Evolutionary conservation across 2,113 vertebrate genomes (phyloP).

Genomic region (Elanoides forficatus): DNA sequence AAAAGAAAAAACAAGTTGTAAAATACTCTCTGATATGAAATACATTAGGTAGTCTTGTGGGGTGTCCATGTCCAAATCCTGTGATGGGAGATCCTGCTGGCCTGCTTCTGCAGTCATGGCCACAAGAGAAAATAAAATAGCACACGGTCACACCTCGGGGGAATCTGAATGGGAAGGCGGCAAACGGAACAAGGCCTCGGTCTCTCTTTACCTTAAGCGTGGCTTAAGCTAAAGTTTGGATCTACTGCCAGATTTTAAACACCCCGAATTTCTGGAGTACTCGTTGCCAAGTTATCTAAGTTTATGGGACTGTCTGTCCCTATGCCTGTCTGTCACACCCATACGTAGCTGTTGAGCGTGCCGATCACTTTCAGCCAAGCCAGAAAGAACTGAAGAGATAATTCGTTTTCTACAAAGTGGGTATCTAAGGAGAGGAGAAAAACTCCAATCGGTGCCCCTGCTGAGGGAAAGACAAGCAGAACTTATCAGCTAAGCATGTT

Average conservation of each 20-base stretch:
- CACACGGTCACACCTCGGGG: not conserved
- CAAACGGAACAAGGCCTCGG: not conserved
- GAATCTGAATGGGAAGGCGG: not conserved
- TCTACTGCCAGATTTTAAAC: not conserved
- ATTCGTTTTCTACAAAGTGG: not conserved
- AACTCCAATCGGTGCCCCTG: not conserved
- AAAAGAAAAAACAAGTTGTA: not conserved
- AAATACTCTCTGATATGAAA: not conserved
- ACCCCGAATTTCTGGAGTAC: not conserved
- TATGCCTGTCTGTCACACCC: not conserved
- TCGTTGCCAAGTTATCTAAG: not conserved
- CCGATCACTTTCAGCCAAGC: not conserved
- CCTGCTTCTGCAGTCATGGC: not conserved
- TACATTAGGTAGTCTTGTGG: not conserved
- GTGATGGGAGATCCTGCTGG: not conserved
- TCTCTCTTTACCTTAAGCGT: not conserved
- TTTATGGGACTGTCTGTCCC: not conserved
- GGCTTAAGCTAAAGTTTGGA: not conserved
- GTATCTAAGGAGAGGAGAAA: not conserved
- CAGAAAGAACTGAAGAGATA: not conserved
- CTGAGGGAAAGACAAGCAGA: conserved; percentile 14
- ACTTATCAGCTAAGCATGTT: not conserved
- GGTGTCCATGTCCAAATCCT: not conserved
- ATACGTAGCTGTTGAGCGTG: not conserved
- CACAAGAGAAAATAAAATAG: not conserved